Evolutionary conservation across 2,888 invertebrate species (phyloP), one percentile per base, ranked within the genome.

Genomic region (Hypsopygia costalis): DNA sequence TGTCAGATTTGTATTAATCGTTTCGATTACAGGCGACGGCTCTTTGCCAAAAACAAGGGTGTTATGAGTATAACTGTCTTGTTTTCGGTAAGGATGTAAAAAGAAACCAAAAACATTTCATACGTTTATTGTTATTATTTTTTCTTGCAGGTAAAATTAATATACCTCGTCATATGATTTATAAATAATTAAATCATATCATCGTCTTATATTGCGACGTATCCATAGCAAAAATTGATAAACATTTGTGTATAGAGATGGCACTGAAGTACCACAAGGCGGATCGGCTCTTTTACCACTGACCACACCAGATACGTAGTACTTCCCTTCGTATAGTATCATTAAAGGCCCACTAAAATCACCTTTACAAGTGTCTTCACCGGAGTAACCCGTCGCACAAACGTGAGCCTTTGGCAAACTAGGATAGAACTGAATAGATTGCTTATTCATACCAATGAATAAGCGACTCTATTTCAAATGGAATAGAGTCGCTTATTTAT

Each of bases 311-410:
- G 78, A 72, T 1, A 82, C 65, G 52, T 70, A 80, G 55, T 82
- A 83, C 44, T 65, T 78, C 11, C 74, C 79, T 40, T 70, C 65
- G 41, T 78, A 79, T 11, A 78, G 27, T 54, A 75, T 74, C 87
- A 88, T 88, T 11, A 87, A 55, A 1, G 87, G 87, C 4, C 86
- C 86, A 11, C 87, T 87, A 1, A 87, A 88, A 51, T 87, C 87
- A 1, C 87, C 88, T 58, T 82, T 83, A 49, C 88, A 87, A 3
- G 87, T 82, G 43, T 87, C 88, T 47, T 85, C 70, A 0, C 86
- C 85, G 0, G 63, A 74, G 22, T 75, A 69, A 0, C 83, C 86
- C 5, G 75, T 79, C 3, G 87, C 87, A 52, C 86, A 87, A n/a
- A 87, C 43, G 49, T 85, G 85, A 1, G 67, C 50, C 0, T 58